Evolutionary conservation across 2,797 vertebrate genomes (phyloP).

Genomic region (Carduelis carduelis): DNA sequence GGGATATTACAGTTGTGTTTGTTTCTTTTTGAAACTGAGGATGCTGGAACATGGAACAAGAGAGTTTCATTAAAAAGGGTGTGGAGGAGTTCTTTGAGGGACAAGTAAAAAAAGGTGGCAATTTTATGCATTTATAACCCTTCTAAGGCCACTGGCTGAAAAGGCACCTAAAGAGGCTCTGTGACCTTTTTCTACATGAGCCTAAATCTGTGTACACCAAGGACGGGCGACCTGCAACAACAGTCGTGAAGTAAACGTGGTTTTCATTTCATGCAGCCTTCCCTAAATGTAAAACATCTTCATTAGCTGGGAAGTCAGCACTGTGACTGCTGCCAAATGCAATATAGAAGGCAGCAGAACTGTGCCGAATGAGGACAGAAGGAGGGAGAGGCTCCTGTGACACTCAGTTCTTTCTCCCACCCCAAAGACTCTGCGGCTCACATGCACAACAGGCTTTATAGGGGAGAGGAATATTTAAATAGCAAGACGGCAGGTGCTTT

Average conservation of each 20-base stretch:
- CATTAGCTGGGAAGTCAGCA: slow-evolving; percentile 55
- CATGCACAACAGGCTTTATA: background rate
- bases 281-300: slow-evolving; percentile 47
- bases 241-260: slow-evolving; percentile 1
- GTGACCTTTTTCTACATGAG: slow-evolving; percentile 28
- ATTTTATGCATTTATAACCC: background rate
- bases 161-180: background rate
- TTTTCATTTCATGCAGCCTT: slow-evolving; percentile 41
- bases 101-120: background rate
- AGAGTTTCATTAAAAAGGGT: slow-evolving; percentile 4
- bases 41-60: background rate
- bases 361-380: slow-evolving; percentile 18
- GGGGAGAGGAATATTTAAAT: background rate
- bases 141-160: background rate
- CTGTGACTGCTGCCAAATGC: slow-evolving; percentile 48
- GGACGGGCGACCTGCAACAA: slow-evolving; percentile 16
- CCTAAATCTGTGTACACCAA: background rate
- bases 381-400: background rate
- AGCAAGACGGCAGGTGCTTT: background rate
- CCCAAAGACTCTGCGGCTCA: background rate
- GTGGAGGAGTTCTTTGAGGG: slow-evolving; percentile 23
- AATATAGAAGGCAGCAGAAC: slow-evolving; percentile 42
- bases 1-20: slow-evolving; percentile 22
- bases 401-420: background rate
- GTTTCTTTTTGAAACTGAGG: slow-evolving; percentile 38